phyloP scores from a whole-genome alignment of 2,888 invertebrate genomes.

The Chironomus tentans region DNA sequence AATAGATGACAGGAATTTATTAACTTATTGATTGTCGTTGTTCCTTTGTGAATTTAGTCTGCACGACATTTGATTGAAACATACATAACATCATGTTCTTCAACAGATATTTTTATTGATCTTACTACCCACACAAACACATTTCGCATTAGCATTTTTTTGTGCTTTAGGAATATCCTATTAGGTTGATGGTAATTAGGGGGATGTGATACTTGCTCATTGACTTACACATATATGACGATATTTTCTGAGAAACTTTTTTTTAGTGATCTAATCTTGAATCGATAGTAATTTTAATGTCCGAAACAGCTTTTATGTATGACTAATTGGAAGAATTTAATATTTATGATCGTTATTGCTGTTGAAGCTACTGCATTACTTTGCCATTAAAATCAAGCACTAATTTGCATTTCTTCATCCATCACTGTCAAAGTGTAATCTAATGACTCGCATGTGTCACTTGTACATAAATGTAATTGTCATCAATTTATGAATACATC shows the following conservation, averaged over 20 bases:
- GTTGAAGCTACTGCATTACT: background rate
- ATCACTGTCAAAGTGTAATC: background rate
- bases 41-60: background rate
- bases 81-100: constrained; percentile 22
- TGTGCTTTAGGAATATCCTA: too few relatives aligned
- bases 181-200: too few relatives aligned
- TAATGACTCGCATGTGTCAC: background rate
- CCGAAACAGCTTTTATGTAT: background rate
- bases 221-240: too few relatives aligned
- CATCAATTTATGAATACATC: too few relatives aligned
- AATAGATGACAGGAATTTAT: constrained; percentile 26
- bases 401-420: background rate
- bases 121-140: background rate
- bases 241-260: too few relatives aligned
- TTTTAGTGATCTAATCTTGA: too few relatives aligned
- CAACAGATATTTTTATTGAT: background rate
- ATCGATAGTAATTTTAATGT: background rate
- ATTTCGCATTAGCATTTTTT: too few relatives aligned
- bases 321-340: background rate
- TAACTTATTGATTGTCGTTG: constrained; percentile 26
- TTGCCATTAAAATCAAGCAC: too few relatives aligned
- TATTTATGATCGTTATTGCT: background rate
- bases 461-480: background rate
- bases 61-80: constrained; percentile 24
- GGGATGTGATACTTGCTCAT: too few relatives aligned